Base-by-base conservation (phyloP, 2,113 vertebrate genomes). In the Carlito syrichta region DNA sequence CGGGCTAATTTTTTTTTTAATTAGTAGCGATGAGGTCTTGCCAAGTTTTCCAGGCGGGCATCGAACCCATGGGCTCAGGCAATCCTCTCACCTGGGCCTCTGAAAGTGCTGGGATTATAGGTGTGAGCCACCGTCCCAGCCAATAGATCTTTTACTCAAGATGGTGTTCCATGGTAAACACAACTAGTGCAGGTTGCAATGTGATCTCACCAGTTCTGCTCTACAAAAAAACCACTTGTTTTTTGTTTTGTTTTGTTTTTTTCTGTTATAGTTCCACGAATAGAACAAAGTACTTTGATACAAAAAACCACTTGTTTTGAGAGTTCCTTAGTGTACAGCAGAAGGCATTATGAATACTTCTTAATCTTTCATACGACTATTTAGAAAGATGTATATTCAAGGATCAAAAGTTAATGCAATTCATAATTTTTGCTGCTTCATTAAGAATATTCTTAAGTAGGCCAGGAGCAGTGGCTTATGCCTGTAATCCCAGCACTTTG, bases 111-210 rank as follows among this genome's bases (percentile, higher is more conserved):
- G n/a, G n/a, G n/a, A n/a, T n/a, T n/a, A n/a, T n/a, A n/a, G n/a
- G n/a, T n/a, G n/a, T n/a, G n/a, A n/a, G n/a, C n/a, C n/a, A n/a
- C n/a, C n/a, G n/a, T n/a, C n/a, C n/a, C 32, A 22, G 25, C 62
- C 54, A 86, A 43, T 71, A 86, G 27, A 32, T 86, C 48, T 73
- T 95, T 86, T 62, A 86, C 68, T 77, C 60, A 86, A 95, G 86
- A 71, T n/a, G 20, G 13, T 30, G n/a, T 81, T 88, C 43, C 5
- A 1, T 45, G 8, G 74, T 62, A 73, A 95, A 91, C 79, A 30
- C 62, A 77, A 43, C 16, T 58, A 58, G 32, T 79, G 79, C 52
- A 73, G 43, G 50, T 78, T 69, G 43, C 13, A 71, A 27, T 35
- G 40, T 60, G 68, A 43, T 89, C 54, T n/a, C 54, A 73, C 11